Conservation (phyloP, 2,113 vertebrate species). For the Lonchura striata region DNA sequence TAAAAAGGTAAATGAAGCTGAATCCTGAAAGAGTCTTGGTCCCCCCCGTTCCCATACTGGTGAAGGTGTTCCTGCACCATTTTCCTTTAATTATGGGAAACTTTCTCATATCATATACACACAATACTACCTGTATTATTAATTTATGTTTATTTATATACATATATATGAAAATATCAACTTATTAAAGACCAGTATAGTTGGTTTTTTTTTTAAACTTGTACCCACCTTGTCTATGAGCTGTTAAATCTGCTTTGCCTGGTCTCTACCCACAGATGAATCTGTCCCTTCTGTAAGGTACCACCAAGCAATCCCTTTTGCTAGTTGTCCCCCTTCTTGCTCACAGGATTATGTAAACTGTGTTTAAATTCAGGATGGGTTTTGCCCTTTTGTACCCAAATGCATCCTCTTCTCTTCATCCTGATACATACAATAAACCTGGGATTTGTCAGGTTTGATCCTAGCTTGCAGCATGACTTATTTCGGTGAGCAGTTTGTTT, state of each 20-base stretch:
- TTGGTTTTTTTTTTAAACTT: neutral
- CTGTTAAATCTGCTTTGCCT: neutral
- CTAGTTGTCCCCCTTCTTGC: neutral
- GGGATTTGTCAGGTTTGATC: neutral
- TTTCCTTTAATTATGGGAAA: neutral
- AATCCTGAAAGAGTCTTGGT: neutral
- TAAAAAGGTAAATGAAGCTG: neutral
- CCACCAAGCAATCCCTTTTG: neutral
- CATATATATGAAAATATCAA: neutral
- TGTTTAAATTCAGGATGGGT: neutral
- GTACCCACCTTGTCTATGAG: neutral
- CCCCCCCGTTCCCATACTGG: accelerated
- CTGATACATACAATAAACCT: neutral
- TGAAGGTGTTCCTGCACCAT: neutral
- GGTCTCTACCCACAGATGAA: neutral
- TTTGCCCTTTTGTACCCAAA: neutral
- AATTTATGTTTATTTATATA: neutral
- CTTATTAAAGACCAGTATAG: neutral
- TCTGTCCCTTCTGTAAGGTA: neutral
- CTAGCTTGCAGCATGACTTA: neutral
- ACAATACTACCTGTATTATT: neutral
- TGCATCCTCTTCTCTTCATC: neutral
- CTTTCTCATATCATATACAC: neutral
- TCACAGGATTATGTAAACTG: neutral
- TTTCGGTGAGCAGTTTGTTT: neutral